These are phyloP conservation scores for Mustela nigripes DNA, from an alignment of 2,113 vertebrate species.

Conservation along the genomic window DNA sequence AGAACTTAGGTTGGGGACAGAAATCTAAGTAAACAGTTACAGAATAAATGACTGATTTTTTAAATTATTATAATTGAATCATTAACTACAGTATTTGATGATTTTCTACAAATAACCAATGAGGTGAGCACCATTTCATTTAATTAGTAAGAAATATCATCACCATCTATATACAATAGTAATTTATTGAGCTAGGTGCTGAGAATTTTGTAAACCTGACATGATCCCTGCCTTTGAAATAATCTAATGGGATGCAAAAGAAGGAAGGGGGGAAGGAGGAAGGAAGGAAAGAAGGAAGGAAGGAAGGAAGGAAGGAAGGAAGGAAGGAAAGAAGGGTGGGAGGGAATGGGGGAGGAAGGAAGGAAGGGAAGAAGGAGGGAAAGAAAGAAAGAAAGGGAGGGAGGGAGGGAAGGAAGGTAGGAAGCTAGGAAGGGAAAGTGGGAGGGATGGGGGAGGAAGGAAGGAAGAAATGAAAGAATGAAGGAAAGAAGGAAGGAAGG, in stretches of 20 bases:
- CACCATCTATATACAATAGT: background rate
- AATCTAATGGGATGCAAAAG: background rate
- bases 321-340: accelerated
- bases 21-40: background rate
- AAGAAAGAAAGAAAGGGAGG: accelerated
- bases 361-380: accelerated
- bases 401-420: background rate
- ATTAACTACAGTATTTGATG: background rate
- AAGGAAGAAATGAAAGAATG: too few relatives aligned
- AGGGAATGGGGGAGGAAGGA: background rate
- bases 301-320: accelerated
- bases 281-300: accelerated
- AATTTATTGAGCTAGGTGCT: background rate
- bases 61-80: background rate
- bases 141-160: background rate
- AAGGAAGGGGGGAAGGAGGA: background rate
- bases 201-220: background rate
- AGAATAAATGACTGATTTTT: background rate
- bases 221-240: background rate
- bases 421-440: too few relatives aligned
- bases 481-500: accelerated
- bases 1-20: background rate
- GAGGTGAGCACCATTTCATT: background rate
- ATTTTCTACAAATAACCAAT: background rate
- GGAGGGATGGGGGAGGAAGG: too few relatives aligned